phyloP scores from a whole-genome alignment of 2,888 invertebrate species.

The Galerucella calmariensis region DNA sequence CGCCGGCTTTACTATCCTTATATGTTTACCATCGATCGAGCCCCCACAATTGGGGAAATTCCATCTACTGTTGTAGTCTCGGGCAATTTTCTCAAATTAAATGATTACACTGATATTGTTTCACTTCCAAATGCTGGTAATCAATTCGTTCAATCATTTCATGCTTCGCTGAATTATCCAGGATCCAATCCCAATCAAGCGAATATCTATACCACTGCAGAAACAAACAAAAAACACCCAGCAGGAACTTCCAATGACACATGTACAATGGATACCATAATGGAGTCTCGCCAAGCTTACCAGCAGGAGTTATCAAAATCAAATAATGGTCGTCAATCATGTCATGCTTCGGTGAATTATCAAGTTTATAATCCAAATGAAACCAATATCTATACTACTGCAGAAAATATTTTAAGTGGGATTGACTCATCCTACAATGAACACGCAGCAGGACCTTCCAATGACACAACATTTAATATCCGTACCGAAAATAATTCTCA shows the following conservation, averaged over 20 bases:
- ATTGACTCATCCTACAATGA: conserved; percentile 24
- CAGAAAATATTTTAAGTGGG: conserved; percentile 23
- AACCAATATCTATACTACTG: conserved; percentile 27
- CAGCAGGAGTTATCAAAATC: conserved; percentile 4
- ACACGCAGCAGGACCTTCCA: conserved; percentile 20
- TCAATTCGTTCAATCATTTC: conserved; percentile 21
- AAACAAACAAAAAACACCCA: conserved; percentile 15
- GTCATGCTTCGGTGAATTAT: conserved; percentile 25
- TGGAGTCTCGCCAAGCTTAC: conserved; percentile 20
- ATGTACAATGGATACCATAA: conserved; percentile 27
- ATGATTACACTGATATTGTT: conserved; percentile 16
- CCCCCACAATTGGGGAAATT: too few relatives aligned
- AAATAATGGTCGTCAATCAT: conserved; percentile 23
- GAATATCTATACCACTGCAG: conserved; percentile 28
- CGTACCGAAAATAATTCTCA: too few relatives aligned
- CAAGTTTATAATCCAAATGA: conserved; percentile 24
- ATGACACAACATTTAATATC: too few relatives aligned
- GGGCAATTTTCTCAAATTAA: conserved; percentile 1
- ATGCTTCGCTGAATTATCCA: conserved; percentile 26
- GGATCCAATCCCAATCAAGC: conserved; percentile 27
- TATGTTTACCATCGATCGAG: too few relatives aligned
- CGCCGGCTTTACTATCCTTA: too few relatives aligned
- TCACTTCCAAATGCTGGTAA: conserved; percentile 24
- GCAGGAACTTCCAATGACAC: conserved; percentile 26
- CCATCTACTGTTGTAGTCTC: too few relatives aligned